Conservation (phyloP, 1,140 invertebrate genomes). For the Sycophila sp. region DNA sequence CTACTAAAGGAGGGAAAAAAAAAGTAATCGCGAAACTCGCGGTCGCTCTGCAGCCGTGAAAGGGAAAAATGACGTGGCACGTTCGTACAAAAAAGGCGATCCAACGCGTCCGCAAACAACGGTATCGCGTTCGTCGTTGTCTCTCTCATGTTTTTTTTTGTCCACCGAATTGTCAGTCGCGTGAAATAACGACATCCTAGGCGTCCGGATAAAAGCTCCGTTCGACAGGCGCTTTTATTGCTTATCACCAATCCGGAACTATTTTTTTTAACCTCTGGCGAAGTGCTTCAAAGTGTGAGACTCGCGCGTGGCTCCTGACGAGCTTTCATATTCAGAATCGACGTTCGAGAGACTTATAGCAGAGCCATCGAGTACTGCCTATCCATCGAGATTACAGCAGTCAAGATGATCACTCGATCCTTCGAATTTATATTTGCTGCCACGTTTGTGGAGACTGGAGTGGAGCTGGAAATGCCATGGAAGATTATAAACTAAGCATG, state of each 20-base stretch:
- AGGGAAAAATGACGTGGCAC: slow-evolving; percentile 3
- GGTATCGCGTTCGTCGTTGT: neutral
- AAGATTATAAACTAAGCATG: too few relatives aligned
- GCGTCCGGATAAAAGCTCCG: slow-evolving; percentile 56
- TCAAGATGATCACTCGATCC: neutral
- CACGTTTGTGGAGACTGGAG: neutral
- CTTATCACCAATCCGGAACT: slow-evolving; percentile 52
- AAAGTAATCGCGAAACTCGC: neutral
- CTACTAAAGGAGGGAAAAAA: neutral
- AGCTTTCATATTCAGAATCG: slow-evolving; percentile 29
- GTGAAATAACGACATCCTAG: slow-evolving; percentile 48
- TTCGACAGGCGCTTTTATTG: slow-evolving; percentile 55
- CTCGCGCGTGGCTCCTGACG: neutral
- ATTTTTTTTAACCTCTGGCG: neutral
- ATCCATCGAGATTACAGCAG: slow-evolving; percentile 6
- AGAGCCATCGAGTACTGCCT: neutral
- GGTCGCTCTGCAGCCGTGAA: neutral
- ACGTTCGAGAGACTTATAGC: neutral
- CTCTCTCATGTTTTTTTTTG: slow-evolving; percentile 1
- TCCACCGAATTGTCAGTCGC: slow-evolving; percentile 47
- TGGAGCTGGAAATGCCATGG: too few relatives aligned
- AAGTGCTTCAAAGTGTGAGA: slow-evolving; percentile 4
- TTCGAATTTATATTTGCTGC: neutral
- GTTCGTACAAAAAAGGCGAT: neutral
- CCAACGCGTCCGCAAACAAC: neutral